phyloP scores from a whole-genome alignment of 2,113 vertebrate species.

The Orycteropus afer region DNA sequence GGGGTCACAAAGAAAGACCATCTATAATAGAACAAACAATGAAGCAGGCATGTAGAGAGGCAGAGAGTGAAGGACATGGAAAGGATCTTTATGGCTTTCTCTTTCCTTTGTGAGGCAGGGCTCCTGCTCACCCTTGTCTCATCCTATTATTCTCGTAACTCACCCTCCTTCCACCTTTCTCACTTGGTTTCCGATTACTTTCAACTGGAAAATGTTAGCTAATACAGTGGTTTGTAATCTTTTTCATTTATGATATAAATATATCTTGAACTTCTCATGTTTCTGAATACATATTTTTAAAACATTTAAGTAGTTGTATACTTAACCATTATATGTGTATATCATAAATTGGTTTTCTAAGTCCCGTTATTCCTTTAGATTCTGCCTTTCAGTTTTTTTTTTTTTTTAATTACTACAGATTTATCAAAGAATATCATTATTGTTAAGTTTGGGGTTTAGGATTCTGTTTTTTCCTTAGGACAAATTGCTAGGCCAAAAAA shows the following conservation, averaged over 20 bases:
- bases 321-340: not conserved
- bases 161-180: not conserved
- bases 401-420: not conserved
- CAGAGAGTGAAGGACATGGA: not conserved
- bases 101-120: not conserved
- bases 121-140: not conserved
- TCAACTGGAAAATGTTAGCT: not conserved
- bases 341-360: slow-evolving; percentile 21
- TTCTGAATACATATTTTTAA: not conserved
- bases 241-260: slow-evolving; percentile 21
- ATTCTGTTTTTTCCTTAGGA: slow-evolving; percentile 7
- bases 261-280: not conserved
- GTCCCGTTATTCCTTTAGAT: not conserved
- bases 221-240: not conserved
- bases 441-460: slow-evolving; percentile 16
- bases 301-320: not conserved
- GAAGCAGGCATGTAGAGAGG: not conserved
- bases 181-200: not conserved
- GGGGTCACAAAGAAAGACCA: not conserved
- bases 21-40: not conserved
- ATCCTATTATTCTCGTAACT: not conserved
- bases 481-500: not conserved
- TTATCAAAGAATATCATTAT: slow-evolving; percentile 9
- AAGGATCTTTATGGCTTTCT: not conserved
- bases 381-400: not conserved